Conservation (phyloP, 2,113 vertebrate genomes). For the Calonectris borealis region DNA sequence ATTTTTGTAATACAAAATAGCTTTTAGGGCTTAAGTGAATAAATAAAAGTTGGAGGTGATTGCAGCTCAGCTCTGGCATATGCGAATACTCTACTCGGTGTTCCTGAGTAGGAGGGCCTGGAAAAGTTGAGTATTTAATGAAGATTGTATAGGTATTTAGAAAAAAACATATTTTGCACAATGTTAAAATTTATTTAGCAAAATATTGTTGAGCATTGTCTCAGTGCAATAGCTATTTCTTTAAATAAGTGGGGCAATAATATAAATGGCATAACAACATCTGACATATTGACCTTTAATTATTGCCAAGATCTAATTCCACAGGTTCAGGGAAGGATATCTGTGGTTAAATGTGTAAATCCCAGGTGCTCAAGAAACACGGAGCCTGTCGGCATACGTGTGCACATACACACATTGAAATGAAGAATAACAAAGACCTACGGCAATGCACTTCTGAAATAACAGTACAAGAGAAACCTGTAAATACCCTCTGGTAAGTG, state of each 20-base stretch:
- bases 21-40: conserved; percentile 1
- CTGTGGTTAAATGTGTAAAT: not conserved
- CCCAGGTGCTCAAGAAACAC: not conserved
- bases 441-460: not conserved
- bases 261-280: not conserved
- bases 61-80: not conserved
- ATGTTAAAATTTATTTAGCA: not conserved
- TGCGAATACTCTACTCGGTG: not conserved
- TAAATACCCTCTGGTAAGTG: not conserved
- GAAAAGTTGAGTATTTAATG: not conserved
- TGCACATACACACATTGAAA: not conserved
- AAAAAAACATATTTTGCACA: not conserved
- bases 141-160: not conserved
- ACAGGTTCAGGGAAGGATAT: not conserved
- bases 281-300: not conserved
- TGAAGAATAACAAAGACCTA: not conserved
- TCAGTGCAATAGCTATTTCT: not conserved
- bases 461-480: not conserved
- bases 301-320: not conserved
- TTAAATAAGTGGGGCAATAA: not conserved
- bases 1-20: conserved; percentile 26
- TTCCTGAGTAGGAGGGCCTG: not conserved
- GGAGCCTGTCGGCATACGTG: rapidly evolving
- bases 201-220: not conserved
- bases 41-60: not conserved